Base-by-base conservation (phyloP, 2,113 vertebrate genomes). In the Sinocyclocheilus grahami region DNA sequence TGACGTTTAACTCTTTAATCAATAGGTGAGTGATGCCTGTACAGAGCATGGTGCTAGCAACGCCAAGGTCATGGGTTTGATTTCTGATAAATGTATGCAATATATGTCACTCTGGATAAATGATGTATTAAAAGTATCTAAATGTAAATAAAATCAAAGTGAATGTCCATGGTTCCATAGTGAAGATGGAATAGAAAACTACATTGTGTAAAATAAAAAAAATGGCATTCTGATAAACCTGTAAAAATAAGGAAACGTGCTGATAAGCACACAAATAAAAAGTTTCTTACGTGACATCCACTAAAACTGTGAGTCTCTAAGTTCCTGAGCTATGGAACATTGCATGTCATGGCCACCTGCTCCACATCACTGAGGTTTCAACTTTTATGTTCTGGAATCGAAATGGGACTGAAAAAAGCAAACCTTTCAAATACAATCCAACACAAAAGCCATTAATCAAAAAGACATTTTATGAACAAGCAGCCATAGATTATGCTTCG, bases 351-450 rank as follows among this genome's bases (percentile, higher is more conserved):
- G 39, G 39, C 39, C 39, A 42, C 39, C 39, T 42, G 39, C 39
- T 42, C 39, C 39, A 42, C 39, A 42, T 42, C 39, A 42, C 7
- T 42, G 39, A 42, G 39, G 39, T 42, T 42, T 42, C 51, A 5
- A 37, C 63, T 27, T 48, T 63, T 69, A 74, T 83, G 87, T 89
- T 80, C 81, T 86, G 37, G 76, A 85, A 53, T 82, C 74, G 53
- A 86, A 55, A 24, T 30, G 24, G 83, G 71, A 39, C 86, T 14
- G 51, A 86, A 90, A 89, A 90, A 93, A 91, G 65, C 48, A 78
- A 51, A 92, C 33, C 16, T 65, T 85, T 90, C 71, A 30, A 85
- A 77, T 75, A 86, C 48, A 75, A 46, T n/a, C 22, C 60, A 67
- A 71, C 76, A 82, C 55, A 46, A 58, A 22, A 67, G 65, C 46